A percentile compares a stretch with the other conserved stretches of the same genome.
These are phyloP conservation scores for Bactericera cockerelli DNA, from an alignment of 1,140 invertebrate genomes.

Conservation along the genomic window DNA sequence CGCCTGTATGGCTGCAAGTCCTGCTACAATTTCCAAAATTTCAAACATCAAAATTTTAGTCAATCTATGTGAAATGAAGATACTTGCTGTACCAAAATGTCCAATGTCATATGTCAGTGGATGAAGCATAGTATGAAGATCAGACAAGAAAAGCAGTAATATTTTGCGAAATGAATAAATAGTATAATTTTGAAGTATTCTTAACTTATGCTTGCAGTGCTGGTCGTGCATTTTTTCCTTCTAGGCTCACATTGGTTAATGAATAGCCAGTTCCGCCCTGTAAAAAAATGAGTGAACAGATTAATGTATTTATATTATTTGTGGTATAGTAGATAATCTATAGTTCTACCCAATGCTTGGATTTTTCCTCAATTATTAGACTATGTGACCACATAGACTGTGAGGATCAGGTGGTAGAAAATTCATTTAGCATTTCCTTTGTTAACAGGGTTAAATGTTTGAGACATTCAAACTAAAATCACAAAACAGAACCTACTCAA, in stretches of 20 bases:
- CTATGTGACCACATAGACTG: too few relatives aligned
- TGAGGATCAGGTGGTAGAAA: too few relatives aligned
- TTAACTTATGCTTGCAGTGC: conserved; percentile 66
- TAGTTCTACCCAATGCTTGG: neutral
- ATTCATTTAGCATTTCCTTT: neutral
- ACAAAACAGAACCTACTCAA: neutral
- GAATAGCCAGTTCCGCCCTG: conserved; percentile 91
- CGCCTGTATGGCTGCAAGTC: too few relatives aligned
- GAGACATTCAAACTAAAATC: neutral
- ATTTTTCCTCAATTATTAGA: neutral
- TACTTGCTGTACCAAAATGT: too few relatives aligned
- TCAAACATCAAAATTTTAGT: too few relatives aligned
- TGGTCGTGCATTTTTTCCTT: conserved; percentile 71
- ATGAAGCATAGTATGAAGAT: too few relatives aligned
- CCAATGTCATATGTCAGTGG: too few relatives aligned
- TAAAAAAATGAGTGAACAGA: conserved; percentile 22
- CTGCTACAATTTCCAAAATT: too few relatives aligned
- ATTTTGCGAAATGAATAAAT: too few relatives aligned
- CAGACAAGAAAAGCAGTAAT: too few relatives aligned
- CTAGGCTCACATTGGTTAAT: conserved; percentile 63
- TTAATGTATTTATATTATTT: neutral
- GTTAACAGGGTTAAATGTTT: neutral
- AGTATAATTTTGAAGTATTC: too few relatives aligned
- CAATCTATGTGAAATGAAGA: too few relatives aligned
- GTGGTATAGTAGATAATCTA: neutral